Conservation (phyloP, 2,113 vertebrate species). For the Aphelocoma coerulescens region DNA sequence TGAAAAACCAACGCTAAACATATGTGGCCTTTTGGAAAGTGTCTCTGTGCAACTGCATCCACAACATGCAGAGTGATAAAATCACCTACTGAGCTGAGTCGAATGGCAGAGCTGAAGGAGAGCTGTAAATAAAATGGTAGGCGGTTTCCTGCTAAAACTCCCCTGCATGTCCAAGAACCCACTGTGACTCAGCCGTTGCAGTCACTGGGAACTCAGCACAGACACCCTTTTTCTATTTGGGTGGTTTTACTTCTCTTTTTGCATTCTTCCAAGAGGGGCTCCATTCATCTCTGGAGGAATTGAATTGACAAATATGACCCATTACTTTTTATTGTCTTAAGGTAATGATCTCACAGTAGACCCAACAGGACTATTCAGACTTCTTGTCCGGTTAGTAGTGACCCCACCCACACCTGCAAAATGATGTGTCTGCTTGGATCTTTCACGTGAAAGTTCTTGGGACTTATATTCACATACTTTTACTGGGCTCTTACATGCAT, state of each 20-base stretch:
- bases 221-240: not conserved
- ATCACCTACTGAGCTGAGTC: constrained; percentile 45
- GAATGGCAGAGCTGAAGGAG: constrained; percentile 11
- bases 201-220: constrained; percentile 46
- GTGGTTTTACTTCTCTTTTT: constrained; percentile 51
- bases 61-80: constrained; percentile 30
- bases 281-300: constrained; percentile 16
- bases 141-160: constrained; percentile 65
- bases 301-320: not conserved
- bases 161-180: constrained; percentile 48
- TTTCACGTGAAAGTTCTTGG: not conserved
- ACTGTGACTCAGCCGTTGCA: constrained; percentile 23
- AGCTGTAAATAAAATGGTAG: constrained; percentile 55
- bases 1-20: not conserved
- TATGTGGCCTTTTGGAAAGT: constrained; percentile 22
- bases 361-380: not conserved
- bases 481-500: not conserved
- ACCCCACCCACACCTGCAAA: not conserved
- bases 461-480: not conserved
- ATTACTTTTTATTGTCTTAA: not conserved
- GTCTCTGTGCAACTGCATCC: constrained; percentile 10
- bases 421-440: not conserved
- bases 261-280: not conserved
- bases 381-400: not conserved
- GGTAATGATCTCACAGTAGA: not conserved